Percentiles rank a stretch among this genome's conserved stretches.
Evolutionary conservation across 1,140 invertebrate species (phyloP).

Genomic region (Planococcus citri): DNA sequence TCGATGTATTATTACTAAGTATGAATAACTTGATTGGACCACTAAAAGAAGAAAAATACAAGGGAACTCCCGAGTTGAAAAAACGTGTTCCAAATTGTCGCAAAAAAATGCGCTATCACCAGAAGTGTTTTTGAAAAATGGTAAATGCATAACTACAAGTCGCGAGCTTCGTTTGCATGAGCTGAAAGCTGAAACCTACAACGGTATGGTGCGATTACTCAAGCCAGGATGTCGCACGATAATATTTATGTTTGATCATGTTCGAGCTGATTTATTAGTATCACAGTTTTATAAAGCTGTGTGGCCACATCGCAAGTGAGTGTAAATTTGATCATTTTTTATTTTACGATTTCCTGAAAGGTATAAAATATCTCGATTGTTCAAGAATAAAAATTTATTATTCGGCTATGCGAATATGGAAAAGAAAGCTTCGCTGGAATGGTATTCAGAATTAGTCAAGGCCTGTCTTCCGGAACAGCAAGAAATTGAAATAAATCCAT

Average conservation of each 20-base stretch:
- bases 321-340: slow-evolving; percentile 23
- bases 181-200: slow-evolving; percentile 85
- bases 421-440: slow-evolving; percentile 58
- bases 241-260: slow-evolving; percentile 75
- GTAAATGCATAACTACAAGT: slow-evolving; percentile 15
- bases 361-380: slow-evolving; percentile 15
- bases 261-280: slow-evolving; percentile 72
- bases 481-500: slow-evolving; percentile 82
- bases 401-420: slow-evolving; percentile 88
- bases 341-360: slow-evolving; percentile 21
- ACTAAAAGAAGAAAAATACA: neutral
- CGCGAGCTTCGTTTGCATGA: slow-evolving; percentile 76
- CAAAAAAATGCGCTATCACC: neutral
- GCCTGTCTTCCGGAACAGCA: slow-evolving; percentile 66
- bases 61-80: neutral
- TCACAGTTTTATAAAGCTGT: slow-evolving; percentile 84
- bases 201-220: slow-evolving; percentile 77
- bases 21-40: neutral
- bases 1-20: neutral
- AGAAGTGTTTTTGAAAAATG: neutral
- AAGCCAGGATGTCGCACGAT: slow-evolving; percentile 93
- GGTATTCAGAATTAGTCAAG: slow-evolving; percentile 82
- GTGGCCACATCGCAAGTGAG: slow-evolving; percentile 87
- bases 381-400: slow-evolving; percentile 78
- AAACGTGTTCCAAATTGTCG: neutral